Conservation (phyloP, 2,797 vertebrate genomes). For the Rhinophrynus dorsalis region DNA sequence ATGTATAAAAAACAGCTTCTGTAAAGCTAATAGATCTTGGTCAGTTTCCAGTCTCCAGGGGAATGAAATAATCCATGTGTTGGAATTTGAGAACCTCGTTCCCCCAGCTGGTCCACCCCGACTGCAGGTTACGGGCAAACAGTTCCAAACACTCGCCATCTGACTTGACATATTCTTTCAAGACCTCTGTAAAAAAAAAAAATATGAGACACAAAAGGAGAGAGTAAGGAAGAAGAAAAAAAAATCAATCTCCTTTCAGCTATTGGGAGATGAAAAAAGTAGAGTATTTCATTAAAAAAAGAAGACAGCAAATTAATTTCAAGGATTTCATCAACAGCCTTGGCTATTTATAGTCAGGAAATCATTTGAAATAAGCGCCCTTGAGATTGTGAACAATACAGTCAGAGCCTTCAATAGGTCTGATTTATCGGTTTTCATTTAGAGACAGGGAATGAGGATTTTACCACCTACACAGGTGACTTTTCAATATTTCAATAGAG, state of each 20-base stretch:
- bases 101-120: conserved; percentile 96
- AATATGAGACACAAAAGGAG: conserved; percentile 45
- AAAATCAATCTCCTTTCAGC: conserved; percentile 53
- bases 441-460: conserved; percentile 58
- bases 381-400: conserved; percentile 60
- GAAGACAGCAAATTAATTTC: conserved; percentile 64
- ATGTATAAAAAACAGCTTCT: background rate
- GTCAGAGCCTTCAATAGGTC: conserved; percentile 54
- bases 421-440: conserved; percentile 68
- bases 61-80: conserved; percentile 80
- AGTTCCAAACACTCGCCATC: conserved; percentile 82
- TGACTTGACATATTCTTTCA: conserved; percentile 78
- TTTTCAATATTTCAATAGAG: conserved; percentile 61
- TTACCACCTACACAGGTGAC: conserved; percentile 52
- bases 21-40: conserved; percentile 4
- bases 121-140: conserved; percentile 90
- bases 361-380: conserved; percentile 61
- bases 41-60: conserved; percentile 54
- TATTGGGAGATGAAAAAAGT: conserved; percentile 51
- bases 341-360: conserved; percentile 65
- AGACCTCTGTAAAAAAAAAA: conserved; percentile 69
- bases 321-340: conserved; percentile 61
- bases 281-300: conserved; percentile 58
- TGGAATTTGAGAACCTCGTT: conserved; percentile 97
- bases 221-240: conserved; percentile 50